These are phyloP conservation scores for Cynaeus angustus DNA, from an alignment of 2,888 invertebrate species.

Conservation along the genomic window DNA sequence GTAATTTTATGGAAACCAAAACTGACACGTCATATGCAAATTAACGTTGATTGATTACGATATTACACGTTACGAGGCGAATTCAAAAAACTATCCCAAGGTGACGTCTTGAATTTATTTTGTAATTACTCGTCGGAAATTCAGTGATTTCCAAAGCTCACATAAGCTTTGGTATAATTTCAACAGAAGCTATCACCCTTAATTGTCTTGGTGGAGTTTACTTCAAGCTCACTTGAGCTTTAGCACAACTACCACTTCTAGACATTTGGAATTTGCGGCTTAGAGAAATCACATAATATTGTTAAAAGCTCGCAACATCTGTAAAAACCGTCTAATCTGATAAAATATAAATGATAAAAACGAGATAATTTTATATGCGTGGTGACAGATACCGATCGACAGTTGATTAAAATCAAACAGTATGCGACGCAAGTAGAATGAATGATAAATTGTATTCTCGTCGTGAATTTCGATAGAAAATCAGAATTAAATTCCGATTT, in stretches of 20 bases:
- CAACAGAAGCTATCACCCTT: constrained; percentile 20
- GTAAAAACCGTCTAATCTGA: too few species aligned
- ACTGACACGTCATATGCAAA: constrained; percentile 20
- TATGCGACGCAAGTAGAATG: constrained; percentile 26
- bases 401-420: constrained; percentile 38
- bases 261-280: constrained; percentile 15
- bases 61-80: background rate
- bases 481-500: constrained; percentile 41
- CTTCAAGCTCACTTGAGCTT: constrained; percentile 29
- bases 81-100: background rate
- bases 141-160: constrained; percentile 21
- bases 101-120: background rate
- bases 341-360: background rate
- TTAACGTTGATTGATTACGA: constrained; percentile 8
- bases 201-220: constrained; percentile 25
- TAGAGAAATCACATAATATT: background rate
- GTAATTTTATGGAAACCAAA: constrained; percentile 17
- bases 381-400: constrained; percentile 11
- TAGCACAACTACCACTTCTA: constrained; percentile 5
- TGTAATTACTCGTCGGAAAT: constrained; percentile 6
- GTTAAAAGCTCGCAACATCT: background rate
- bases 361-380: background rate
- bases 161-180: constrained; percentile 24
- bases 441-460: constrained; percentile 13
- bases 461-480: constrained; percentile 17